Evolutionary conservation across 2,797 vertebrate genomes (phyloP), one percentile per base, ranked within the genome.

Genomic region (Anguilla pacifica): DNA sequence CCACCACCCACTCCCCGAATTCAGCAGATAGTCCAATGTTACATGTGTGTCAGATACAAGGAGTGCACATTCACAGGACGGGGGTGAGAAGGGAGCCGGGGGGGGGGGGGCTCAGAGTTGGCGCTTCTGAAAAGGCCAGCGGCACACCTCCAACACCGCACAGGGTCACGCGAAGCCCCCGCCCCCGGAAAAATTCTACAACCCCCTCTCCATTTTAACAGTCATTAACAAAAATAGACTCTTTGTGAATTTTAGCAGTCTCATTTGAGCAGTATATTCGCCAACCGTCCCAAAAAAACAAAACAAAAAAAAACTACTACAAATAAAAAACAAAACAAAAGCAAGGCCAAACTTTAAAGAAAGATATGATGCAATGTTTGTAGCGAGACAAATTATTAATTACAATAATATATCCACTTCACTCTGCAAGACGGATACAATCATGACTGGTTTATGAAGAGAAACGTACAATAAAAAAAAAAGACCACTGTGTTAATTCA

Each of bases 401-500:
- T 67, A 55, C 35, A 72, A 39, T 49, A 86, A 77, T 92, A 94
- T 39, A 93, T 93, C 93, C 91, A 92, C 93, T 92, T 94, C 94
- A 95, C 92, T 94, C 93, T 93, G 94, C 91, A 91, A 92, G 95
- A 95, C 90, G 92, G 91, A 94, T 95, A 96, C 94, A 93, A 95
- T 85, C 49, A 91, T 93, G 95, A 95, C 96, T 93, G 96, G 95
- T 92, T 92, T 91, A 93, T 91, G 91, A 91, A 88, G 88, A 81
- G 91, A 94, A 93, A 96, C 97, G 93, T 89, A 93, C 95, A 95
- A 97, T 95, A n/a, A n/a, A 96, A 97, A 96, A 97, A 96, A 97
- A 97, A 96, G 96, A 96, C 97, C 96, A 97, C 97, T 98, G 96
- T 97, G 96, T 96, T 95, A 95, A 95, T 95, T 94, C 94, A 91